Conservation (phyloP, 2,888 invertebrate species). For the Dynastes hyllus region DNA sequence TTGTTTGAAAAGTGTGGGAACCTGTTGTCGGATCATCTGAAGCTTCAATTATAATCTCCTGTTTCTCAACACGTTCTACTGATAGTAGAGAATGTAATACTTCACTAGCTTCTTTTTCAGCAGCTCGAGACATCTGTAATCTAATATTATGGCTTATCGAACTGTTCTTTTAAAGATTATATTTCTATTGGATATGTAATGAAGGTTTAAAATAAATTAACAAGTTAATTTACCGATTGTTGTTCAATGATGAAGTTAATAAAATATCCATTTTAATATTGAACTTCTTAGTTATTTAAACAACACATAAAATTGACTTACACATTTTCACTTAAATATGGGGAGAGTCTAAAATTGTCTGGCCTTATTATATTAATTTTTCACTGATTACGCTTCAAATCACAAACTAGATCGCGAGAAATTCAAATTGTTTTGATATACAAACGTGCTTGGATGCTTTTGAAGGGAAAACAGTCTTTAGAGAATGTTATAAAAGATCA, state of each 20-base stretch:
- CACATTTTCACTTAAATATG: too few species aligned
- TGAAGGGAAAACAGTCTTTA: slow-evolving; percentile 70
- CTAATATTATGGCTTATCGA: neutral
- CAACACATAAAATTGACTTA: too few species aligned
- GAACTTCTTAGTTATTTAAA: too few species aligned
- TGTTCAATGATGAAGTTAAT: too few species aligned
- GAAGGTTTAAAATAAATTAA: too few species aligned
- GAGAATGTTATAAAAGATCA: slow-evolving; percentile 68
- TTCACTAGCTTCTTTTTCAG: slow-evolving; percentile 83
- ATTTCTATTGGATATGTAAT: neutral
- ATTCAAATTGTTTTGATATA: slow-evolving; percentile 50
- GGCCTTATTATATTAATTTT: too few species aligned
- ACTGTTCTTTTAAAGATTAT: neutral
- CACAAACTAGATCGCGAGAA: slow-evolving; percentile 15
- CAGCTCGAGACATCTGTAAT: slow-evolving; percentile 77
- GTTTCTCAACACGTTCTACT: slow-evolving; percentile 78
- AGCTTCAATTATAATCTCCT: slow-evolving; percentile 64
- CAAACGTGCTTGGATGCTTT: slow-evolving; percentile 50
- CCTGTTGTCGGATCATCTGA: slow-evolving; percentile 63
- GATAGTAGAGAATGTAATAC: slow-evolving; percentile 80
- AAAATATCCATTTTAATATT: too few species aligned
- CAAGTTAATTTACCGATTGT: too few species aligned
- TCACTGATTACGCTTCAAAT: neutral
- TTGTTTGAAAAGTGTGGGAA: slow-evolving; percentile 65
- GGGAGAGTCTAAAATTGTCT: too few species aligned